Evolutionary conservation across 2,888 invertebrate species (phyloP), one percentile per base, ranked within the genome.

Genomic region (Kuschelorhynchus macadamiae): DNA sequence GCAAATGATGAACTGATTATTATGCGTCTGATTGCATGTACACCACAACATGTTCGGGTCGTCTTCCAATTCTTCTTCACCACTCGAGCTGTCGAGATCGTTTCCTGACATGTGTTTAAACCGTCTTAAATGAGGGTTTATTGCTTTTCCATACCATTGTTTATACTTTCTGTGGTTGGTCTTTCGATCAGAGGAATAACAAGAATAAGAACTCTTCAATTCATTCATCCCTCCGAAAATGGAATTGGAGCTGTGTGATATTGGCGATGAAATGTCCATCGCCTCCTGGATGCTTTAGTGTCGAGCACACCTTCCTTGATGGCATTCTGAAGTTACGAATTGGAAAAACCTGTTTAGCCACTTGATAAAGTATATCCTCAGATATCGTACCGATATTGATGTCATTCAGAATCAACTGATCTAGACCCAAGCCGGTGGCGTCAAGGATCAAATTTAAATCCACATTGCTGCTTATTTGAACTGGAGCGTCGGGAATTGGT

Each of bases 121-220:
- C 79, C 76, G 74, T 81, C 80, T 79, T 79, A 32, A 73, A 62
- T 4, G 67, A 47, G 74, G 72, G 55, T 71, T 76, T 4, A 67
- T 69, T 30, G 57, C 32, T 12, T 74, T 52, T 74, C 74, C 25
- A 65, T 73, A 16, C 70, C 75, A 67, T 79, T 81, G 78, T 92
- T 91, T 16, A 93, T 91, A 66, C 91, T 89, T 41, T 93, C 86
- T 0, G 94, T 94, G 1, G 93, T 91, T 7, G 94, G 94, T 17
- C 93, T 91, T 82, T 93, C 94, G 59, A 93, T 92, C 0, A 93
- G 93, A 11, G 94, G 94, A 70, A n/a, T n/a, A n/a, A n/a, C n/a
- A n/a, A 94, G 83, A 0, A 91, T 91, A 55, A 93, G 91, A 36
- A 93, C 87, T 30, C 92, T 86, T 0, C 93, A 93, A 79, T n/a